These are phyloP conservation scores for Hydropsyche tenuis DNA, from an alignment of 1,140 invertebrate genomes.

Conservation along the genomic window DNA sequence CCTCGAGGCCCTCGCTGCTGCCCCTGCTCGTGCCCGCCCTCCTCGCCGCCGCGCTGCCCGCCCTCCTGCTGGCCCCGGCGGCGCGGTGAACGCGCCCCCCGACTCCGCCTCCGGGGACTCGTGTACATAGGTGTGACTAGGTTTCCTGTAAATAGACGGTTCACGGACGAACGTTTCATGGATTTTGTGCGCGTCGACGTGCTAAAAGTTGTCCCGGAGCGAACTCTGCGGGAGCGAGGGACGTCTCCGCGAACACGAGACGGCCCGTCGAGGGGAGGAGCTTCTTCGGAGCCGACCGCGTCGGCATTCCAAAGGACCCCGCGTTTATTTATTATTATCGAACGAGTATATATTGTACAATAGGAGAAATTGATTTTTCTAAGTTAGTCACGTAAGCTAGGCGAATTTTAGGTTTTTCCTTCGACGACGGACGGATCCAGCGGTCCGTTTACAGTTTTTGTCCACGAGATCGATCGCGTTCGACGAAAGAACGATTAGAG, in stretches of 20 bases:
- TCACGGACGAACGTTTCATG: no score
- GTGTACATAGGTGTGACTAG: no score
- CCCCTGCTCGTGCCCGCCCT: conserved; percentile 58
- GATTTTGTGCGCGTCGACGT: no score
- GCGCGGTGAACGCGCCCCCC: background rate
- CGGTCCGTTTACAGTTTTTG: background rate
- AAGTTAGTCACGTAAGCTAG: conserved; percentile 24
- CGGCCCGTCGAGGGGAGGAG: background rate
- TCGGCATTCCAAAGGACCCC: background rate
- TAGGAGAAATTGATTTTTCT: conserved; percentile 13
- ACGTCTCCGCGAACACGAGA: background rate
- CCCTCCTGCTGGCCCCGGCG: background rate
- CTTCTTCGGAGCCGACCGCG: background rate
- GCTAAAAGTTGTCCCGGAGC: no score
- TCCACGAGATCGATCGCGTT: background rate
- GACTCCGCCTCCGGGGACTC: no score
- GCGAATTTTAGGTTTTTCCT: conserved; percentile 6
- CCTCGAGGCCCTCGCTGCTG: conserved; percentile 56
- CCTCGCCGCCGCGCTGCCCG: conserved; percentile 34
- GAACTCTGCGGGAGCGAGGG: background rate
- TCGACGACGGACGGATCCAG: background rate
- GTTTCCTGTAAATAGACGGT: no score
- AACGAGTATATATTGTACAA: conserved; percentile 9
- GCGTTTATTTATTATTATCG: conserved; percentile 32
- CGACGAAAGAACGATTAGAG: background rate